Evolutionary conservation across 2,797 vertebrate species (phyloP), one percentile per base, ranked within the genome.

Genomic region (Muraenolepis orangiensis): DNA sequence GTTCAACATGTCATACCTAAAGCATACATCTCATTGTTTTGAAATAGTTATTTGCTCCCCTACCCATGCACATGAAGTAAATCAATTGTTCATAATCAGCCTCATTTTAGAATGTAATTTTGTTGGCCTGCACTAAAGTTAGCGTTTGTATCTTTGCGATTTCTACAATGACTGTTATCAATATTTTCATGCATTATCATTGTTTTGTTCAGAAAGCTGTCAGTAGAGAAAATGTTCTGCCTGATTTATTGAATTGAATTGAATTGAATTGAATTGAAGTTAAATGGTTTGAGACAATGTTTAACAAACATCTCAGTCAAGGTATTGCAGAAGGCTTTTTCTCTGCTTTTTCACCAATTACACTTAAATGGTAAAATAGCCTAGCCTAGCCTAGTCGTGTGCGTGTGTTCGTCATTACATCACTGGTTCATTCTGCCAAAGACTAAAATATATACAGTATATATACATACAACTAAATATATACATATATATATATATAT

Each of bases 81-180:
- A 38, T 8, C 6, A 57, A 20, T n/a, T 4, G 51, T n/a, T 4
- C 18, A 51, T 51, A 18, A 14, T 46, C 14, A n/a, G 20, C 20
- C n/a, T 42, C 6, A 13, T 28, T 70, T 28, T 12, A 6, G 20
- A n/a, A 23, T 26, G 10, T 26, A 26, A 10, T 64, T 64, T 26
- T 69, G 26, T 71, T 80, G 84, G 20, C 77, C 77, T 84, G 72
- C 78, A 83, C 86, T 80, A 69, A 71, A 77, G 77, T 86, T 74
- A 73, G 70, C 82, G 76, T 84, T 42, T 74, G 73, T 78, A 70
- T 72, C 1, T 34, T 76, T 81, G 73, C 74, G 73, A 76, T 32
- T 84, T 82, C 80, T 28, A 46, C 80, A 36, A 88, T 81, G 85
- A 90, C 87, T 88, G 85, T 87, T 79, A 85, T 68, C 29, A 80